These are phyloP conservation scores for Aquatica leii DNA, from an alignment of 2,888 invertebrate species.

Conservation along the genomic window DNA sequence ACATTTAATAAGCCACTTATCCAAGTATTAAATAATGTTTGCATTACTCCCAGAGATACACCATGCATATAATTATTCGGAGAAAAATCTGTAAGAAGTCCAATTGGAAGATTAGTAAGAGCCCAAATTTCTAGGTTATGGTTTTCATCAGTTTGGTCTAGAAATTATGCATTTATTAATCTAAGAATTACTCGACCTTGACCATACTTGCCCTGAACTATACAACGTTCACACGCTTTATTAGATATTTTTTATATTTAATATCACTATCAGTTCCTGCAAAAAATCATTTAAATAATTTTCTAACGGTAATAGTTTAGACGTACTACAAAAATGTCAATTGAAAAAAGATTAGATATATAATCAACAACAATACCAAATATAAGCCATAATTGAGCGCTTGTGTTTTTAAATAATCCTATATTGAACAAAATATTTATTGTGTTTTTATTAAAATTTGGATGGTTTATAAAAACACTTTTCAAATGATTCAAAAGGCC, in stretches of 20 bases:
- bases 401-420: too few species aligned
- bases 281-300: not conserved
- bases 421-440: too few species aligned
- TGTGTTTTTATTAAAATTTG: not conserved
- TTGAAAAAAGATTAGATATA: too few species aligned
- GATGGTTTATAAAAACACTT: not conserved
- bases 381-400: not conserved
- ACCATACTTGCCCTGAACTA: slow-evolving; percentile 24
- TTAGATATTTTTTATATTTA: too few species aligned
- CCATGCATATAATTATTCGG: slow-evolving; percentile 30
- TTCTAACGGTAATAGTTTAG: not conserved
- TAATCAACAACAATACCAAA: not conserved
- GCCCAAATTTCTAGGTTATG: slow-evolving; percentile 18
- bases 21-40: slow-evolving; percentile 24
- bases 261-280: too few species aligned
- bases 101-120: slow-evolving; percentile 12
- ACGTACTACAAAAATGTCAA: too few species aligned
- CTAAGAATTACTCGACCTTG: slow-evolving; percentile 15
- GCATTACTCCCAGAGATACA: slow-evolving; percentile 20
- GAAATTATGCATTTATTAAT: slow-evolving; percentile 13
- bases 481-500: not conserved
- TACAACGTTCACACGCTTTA: too few species aligned
- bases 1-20: slow-evolving; percentile 2
- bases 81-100: slow-evolving; percentile 16
- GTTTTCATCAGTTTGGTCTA: slow-evolving; percentile 23